Base-by-base conservation (phyloP, 1,140 invertebrate species). In the Ostrea edulis region DNA sequence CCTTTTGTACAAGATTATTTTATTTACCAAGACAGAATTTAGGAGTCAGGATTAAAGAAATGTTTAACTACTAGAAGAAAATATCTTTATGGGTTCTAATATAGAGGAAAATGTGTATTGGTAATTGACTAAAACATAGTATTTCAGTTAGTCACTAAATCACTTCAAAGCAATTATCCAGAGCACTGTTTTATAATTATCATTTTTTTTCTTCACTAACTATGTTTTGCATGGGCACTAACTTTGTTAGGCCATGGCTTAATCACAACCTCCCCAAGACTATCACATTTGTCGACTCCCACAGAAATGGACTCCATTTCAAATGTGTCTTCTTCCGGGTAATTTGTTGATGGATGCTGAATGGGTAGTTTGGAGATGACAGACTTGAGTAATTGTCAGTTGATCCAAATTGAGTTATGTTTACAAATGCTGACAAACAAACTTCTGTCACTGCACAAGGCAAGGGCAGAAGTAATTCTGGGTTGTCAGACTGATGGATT, bases 261-360 rank as follows among this genome's bases (percentile, higher is more conserved):
- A 44, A 77, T 77, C 68, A 35, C 25, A 77, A 9, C 25, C 68
- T 25, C 25, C 9, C 68, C 25, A 5, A 35, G 25, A 77, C 22
- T 25, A 77, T 12, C 29, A 35, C 12, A 14, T 35, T 29, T 22
- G 68, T 22, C 29, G 68, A 77, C 68, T 29, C 25, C 25, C 11
- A 25, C 14, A 77, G 68, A 77, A 77, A 77, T 77, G 25, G 8
- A 77, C 68, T 77, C 68, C 25, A 29, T 35, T 77, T 12, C 14
- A 35, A 77, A 77, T 35, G 68, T 77, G 68, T 77, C 68, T 77
- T 12, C 68, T 35, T 12, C 29, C 12, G 25, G 29, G 68, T 77
- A 77, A 77, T 77, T 77, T 77, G 68, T 77, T 77, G 68, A 77
- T 77, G 68, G 68, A 77, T 77, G 68, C 68, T 77, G 68, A 77